Percentiles rank a stretch among this genome's conserved stretches.
Evolutionary conservation across 2,797 vertebrate species (phyloP).

Genomic region (Agapornis canus): DNA sequence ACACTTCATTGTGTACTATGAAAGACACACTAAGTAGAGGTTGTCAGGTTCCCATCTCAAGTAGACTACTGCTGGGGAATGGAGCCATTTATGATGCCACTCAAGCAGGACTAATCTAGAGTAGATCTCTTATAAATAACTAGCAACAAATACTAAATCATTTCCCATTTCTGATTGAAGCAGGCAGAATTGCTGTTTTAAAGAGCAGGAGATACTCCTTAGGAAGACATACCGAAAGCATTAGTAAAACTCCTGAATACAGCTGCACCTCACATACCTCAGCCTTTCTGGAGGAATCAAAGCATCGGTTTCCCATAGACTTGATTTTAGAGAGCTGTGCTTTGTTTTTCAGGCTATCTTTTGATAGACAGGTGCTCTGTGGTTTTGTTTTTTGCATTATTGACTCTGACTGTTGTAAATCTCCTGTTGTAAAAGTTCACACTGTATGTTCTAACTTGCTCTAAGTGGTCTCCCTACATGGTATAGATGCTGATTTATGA

Average conservation of each 20-base stretch:
- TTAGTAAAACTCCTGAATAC: conserved; percentile 32
- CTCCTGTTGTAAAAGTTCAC: neutral
- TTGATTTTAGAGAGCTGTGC: neutral
- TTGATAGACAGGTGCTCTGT: neutral
- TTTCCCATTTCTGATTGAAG: conserved; percentile 65
- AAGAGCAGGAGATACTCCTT: conserved; percentile 62
- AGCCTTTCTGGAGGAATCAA: neutral
- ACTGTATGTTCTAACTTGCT: neutral
- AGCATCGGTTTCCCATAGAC: neutral
- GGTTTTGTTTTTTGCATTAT: neutral
- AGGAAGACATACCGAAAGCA: conserved; percentile 57
- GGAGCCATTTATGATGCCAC: conserved; percentile 82
- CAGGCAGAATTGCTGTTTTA: conserved; percentile 49
- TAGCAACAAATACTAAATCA: conserved; percentile 72
- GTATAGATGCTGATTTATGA: neutral
- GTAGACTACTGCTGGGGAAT: conserved; percentile 77
- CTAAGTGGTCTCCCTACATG: neutral
- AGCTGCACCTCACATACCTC: neutral
- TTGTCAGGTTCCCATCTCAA: conserved; percentile 81
- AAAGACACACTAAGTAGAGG: conserved; percentile 83
- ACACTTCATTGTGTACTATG: conserved; percentile 82
- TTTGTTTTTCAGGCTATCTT: neutral
- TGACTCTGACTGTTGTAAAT: neutral
- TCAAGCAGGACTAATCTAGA: conserved; percentile 83
- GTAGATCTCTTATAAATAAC: conserved; percentile 82